Evolutionary conservation across 1,140 invertebrate species (phyloP).

Genomic region (Papilio helenus): DNA sequence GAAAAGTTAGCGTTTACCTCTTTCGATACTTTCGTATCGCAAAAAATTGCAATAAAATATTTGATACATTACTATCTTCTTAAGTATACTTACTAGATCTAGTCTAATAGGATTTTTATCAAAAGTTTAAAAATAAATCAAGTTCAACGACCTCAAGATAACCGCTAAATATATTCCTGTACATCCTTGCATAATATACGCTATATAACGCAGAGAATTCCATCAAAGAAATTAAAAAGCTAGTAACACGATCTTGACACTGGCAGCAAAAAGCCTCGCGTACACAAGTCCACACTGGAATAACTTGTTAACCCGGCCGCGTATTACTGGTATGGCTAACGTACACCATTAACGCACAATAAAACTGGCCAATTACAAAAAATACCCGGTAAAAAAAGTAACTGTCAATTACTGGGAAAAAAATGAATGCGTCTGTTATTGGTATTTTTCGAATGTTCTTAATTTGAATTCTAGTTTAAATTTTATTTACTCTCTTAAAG

Average conservation of each 20-base stretch:
- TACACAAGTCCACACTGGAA: slow-evolving; percentile 28
- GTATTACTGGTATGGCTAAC: slow-evolving; percentile 23
- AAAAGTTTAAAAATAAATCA: background rate
- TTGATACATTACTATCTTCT: too few relatives aligned
- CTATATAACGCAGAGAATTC: slow-evolving; percentile 19
- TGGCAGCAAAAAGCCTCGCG: slow-evolving; percentile 23
- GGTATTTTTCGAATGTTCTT: background rate
- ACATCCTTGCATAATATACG: background rate
- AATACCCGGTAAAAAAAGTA: background rate
- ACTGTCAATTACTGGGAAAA: background rate
- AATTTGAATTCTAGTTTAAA: background rate
- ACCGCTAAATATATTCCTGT: background rate
- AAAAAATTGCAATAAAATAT: too few relatives aligned
- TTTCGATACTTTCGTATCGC: background rate
- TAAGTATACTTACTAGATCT: too few relatives aligned
- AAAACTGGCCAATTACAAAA: slow-evolving; percentile 27
- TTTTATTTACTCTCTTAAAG: background rate
- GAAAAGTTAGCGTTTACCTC: background rate
- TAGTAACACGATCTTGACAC: slow-evolving; percentile 28
- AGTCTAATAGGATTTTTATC: background rate
- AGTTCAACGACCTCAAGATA: background rate
- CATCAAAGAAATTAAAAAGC: slow-evolving; percentile 39
- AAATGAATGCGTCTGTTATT: background rate
- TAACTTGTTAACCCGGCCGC: slow-evolving; percentile 40
- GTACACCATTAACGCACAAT: slow-evolving; percentile 16